These are phyloP conservation scores for Furcifer pardalis DNA, from an alignment of 2,797 vertebrate genomes.

Conservation along the genomic window DNA sequence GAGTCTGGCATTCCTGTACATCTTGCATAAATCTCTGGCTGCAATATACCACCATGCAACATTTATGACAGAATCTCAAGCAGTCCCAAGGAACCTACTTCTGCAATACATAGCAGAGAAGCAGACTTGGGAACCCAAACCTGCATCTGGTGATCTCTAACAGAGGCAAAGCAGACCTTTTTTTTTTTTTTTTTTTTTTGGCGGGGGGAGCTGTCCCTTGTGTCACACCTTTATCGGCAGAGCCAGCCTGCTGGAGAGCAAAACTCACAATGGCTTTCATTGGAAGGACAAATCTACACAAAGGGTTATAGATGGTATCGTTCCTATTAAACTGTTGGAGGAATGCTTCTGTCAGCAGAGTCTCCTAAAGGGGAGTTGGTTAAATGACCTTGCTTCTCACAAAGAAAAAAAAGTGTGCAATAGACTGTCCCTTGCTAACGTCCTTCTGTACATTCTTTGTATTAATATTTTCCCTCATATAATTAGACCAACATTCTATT, in stretches of 20 bases:
- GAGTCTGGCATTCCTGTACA: background rate
- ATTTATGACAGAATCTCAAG: conserved; percentile 8
- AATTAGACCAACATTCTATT: conserved; percentile 10
- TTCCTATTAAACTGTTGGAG: conserved; percentile 64
- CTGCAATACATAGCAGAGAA: background rate
- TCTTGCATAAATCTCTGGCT: background rate
- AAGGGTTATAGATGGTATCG: conserved; percentile 69
- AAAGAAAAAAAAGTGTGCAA: conserved; percentile 15
- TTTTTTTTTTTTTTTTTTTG: too few relatives aligned
- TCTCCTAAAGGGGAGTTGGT: conserved; percentile 44
- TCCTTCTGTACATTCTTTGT: conserved; percentile 43
- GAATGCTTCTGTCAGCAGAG: conserved; percentile 69
- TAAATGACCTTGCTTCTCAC: conserved; percentile 52
- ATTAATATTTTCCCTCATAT: conserved; percentile 44
- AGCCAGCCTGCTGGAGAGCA: conserved; percentile 58
- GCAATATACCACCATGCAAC: background rate
- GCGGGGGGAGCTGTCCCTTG: conserved; percentile 33
- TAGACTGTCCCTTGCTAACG: conserved; percentile 25
- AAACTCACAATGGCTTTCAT: conserved; percentile 48
- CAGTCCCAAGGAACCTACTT: background rate
- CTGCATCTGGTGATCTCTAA: conserved; percentile 32
- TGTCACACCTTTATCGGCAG: conserved; percentile 56
- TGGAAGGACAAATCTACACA: conserved; percentile 68
- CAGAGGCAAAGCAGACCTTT: conserved; percentile 40
- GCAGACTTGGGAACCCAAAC: conserved; percentile 9